These are phyloP conservation scores for Cathartes aura DNA, from an alignment of 2,113 vertebrate species.

Conservation along the genomic window DNA sequence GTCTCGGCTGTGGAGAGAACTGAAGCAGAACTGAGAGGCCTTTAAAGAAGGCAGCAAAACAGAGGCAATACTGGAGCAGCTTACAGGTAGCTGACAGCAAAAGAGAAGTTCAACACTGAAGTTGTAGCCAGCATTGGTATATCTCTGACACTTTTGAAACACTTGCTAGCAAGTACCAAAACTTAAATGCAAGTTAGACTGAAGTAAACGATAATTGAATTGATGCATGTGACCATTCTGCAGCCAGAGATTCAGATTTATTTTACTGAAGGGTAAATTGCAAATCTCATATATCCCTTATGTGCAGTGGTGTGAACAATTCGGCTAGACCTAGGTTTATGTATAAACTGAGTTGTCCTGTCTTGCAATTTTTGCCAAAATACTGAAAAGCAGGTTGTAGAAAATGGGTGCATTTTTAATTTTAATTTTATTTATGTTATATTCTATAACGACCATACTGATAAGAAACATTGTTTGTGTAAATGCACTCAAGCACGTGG, in stretches of 20 bases:
- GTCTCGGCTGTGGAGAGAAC: background rate
- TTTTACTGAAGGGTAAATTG: background rate
- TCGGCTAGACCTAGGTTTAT: background rate
- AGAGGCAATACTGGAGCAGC: background rate
- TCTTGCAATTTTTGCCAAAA: background rate
- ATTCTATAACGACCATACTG: background rate
- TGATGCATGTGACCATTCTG: background rate
- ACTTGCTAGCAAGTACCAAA: background rate
- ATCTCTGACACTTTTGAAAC: background rate
- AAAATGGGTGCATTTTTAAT: background rate
- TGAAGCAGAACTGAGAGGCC: background rate
- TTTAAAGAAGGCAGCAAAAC: background rate
- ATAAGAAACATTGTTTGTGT: background rate
- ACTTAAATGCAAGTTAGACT: background rate
- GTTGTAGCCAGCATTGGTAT: background rate
- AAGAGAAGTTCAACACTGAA: background rate
- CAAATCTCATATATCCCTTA: background rate
- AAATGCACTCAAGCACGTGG: background rate
- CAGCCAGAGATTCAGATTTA: background rate
- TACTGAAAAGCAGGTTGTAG: background rate
- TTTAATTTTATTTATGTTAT: background rate
- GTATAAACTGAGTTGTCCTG: background rate
- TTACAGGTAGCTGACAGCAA: background rate
- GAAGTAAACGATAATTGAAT: background rate
- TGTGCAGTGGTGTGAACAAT: rapidly evolving